phyloP scores from a whole-genome alignment of 2,113 vertebrate species.

The Sporophila hypoxantha region DNA sequence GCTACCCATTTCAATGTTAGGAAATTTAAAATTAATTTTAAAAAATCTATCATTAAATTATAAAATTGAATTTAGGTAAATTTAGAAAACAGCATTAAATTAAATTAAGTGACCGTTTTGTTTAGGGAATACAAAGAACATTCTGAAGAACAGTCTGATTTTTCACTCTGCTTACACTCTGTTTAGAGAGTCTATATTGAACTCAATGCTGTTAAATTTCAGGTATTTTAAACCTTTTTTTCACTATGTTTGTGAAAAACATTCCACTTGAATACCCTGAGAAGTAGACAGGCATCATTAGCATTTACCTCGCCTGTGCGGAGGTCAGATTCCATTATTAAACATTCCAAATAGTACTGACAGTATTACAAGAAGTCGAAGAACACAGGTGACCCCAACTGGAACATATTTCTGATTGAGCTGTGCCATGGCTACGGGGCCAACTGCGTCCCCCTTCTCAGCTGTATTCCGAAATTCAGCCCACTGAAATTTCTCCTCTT shows the following conservation, averaged over 20 bases:
- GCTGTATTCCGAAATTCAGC: fast-evolving
- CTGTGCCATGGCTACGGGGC: background rate
- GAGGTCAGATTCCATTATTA: background rate
- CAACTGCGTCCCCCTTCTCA: background rate
- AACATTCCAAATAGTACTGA: background rate
- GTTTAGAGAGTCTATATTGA: background rate
- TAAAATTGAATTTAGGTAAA: background rate
- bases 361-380: background rate
- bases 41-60: background rate
- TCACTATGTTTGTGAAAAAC: background rate
- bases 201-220: background rate
- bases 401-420: background rate
- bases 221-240: background rate
- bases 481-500: background rate
- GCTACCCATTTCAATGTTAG: background rate
- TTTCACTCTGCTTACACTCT: background rate
- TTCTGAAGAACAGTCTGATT: background rate
- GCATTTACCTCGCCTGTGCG: background rate
- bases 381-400: background rate
- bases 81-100: background rate
- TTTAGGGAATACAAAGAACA: background rate
- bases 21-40: fast-evolving
- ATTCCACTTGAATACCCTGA: background rate
- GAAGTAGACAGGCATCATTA: background rate
- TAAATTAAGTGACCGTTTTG: background rate